Conservation (phyloP, 2,888 invertebrate species). For the Conchocele bisecta region DNA sequence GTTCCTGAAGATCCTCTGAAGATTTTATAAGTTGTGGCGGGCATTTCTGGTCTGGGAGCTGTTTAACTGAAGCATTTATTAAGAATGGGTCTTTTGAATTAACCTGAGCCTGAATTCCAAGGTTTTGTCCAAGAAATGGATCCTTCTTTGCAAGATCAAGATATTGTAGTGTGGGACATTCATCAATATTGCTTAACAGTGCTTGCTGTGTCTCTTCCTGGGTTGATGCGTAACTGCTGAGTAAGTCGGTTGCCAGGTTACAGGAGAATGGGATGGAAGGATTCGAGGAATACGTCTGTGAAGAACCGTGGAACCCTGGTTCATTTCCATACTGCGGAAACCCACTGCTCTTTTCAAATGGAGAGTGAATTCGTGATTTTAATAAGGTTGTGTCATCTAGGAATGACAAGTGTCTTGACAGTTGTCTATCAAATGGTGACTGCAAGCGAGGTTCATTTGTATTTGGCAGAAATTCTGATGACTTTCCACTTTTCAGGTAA, state of each 20-base stretch:
- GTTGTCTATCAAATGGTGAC: constrained; percentile 51
- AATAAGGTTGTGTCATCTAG: too few relatives aligned
- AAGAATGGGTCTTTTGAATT: constrained; percentile 56
- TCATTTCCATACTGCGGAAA: constrained; percentile 26
- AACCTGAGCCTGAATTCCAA: constrained; percentile 35
- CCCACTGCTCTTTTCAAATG: constrained; percentile 39
- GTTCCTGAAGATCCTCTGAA: constrained; percentile 30
- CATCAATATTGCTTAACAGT: constrained; percentile 26
- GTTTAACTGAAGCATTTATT: constrained; percentile 46
- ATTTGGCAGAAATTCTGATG: constrained; percentile 11
- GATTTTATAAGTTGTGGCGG: constrained; percentile 17
- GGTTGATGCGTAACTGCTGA: constrained; percentile 29
- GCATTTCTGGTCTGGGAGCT: constrained; percentile 8
- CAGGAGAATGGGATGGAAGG: constrained; percentile 47
- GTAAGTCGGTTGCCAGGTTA: constrained; percentile 43
- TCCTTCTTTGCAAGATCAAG: constrained; percentile 55
- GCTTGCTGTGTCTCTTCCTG: constrained; percentile 33
- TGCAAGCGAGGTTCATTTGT: constrained; percentile 27
- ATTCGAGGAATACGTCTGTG: constrained; percentile 26
- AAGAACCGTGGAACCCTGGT: background rate
- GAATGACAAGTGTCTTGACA: constrained; percentile 20
- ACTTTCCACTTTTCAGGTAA: constrained; percentile 42
- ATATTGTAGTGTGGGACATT: constrained; percentile 39
- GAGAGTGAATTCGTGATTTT: constrained; percentile 44
- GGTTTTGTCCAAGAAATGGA: constrained; percentile 52